A percentile compares a stretch with the other conserved stretches of the same genome.
Conservation (phyloP, 2,888 invertebrate genomes). For the Torymus aiolomorphi region DNA sequence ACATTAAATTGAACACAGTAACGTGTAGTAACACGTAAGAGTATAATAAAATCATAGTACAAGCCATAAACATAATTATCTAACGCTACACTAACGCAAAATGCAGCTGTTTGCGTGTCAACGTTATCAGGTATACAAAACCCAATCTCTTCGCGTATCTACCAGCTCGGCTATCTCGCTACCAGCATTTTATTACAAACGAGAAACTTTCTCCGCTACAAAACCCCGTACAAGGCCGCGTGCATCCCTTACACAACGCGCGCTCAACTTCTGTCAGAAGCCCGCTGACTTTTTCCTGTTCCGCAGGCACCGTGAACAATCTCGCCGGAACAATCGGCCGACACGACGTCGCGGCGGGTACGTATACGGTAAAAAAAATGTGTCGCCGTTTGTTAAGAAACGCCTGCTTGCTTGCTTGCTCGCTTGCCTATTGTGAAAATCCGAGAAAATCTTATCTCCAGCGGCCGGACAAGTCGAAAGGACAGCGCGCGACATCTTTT, state of each 20-base stretch:
- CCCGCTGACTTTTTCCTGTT: background rate
- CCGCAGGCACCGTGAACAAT: background rate
- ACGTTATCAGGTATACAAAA: too few relatives aligned
- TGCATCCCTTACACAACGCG: too few relatives aligned
- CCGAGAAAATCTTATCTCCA: slow-evolving; percentile 20
- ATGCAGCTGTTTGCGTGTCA: too few relatives aligned
- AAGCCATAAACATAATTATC: too few relatives aligned
- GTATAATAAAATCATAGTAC: too few relatives aligned
- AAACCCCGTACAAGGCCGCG: background rate
- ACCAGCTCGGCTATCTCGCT: too few relatives aligned
- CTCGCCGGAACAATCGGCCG: slow-evolving; percentile 26
- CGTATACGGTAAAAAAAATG: slow-evolving; percentile 10
- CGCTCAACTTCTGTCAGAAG: background rate
- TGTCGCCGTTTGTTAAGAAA: slow-evolving; percentile 24
- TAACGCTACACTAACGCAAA: too few relatives aligned
- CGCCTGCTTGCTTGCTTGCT: background rate
- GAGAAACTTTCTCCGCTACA: slow-evolving; percentile 5
- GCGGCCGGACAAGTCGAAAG: slow-evolving; percentile 23
- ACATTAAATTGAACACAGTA: too few relatives aligned
- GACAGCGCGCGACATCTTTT: slow-evolving; percentile 34
- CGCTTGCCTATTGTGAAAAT: slow-evolving; percentile 1
- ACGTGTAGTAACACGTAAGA: too few relatives aligned
- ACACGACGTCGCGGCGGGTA: background rate
- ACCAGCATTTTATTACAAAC: slow-evolving; percentile 5
- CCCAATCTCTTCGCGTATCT: too few relatives aligned